Evolutionary conservation across 2,797 vertebrate species (phyloP).

Genomic region (Paedocypris micromegethes): DNA sequence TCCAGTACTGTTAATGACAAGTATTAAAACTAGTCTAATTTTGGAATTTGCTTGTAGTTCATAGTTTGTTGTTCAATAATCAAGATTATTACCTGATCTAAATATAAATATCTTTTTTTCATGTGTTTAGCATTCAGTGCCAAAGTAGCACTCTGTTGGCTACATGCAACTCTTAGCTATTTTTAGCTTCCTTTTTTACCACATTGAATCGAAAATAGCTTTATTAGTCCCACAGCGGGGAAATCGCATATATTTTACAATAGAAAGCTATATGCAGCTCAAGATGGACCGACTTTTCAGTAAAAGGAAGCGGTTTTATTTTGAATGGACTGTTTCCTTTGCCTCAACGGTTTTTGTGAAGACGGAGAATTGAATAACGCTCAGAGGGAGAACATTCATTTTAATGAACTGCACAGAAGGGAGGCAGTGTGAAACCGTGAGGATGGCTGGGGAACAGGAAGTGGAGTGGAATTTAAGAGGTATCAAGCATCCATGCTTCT

Average conservation of each 20-base stretch:
- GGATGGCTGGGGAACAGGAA: constrained; percentile 52
- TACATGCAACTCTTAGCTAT: too few species aligned
- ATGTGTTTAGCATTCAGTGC: too few species aligned
- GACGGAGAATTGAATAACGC: constrained; percentile 55
- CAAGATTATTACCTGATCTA: too few species aligned
- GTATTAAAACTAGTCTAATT: too few species aligned
- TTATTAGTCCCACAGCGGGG: not conserved
- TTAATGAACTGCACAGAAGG: constrained; percentile 48
- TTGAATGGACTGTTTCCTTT: constrained; percentile 49
- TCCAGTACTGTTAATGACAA: too few species aligned
- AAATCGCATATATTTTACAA: constrained; percentile 1
- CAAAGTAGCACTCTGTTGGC: too few species aligned
- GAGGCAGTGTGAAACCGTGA: constrained; percentile 32
- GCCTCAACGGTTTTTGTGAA: constrained; percentile 49
- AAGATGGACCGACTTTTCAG: constrained; percentile 44
- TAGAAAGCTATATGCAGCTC: constrained; percentile 32
- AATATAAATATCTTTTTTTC: too few species aligned
- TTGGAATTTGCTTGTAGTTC: too few species aligned
- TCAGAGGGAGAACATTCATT: constrained; percentile 54
- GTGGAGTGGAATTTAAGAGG: constrained; percentile 51
- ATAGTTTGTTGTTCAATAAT: too few species aligned
- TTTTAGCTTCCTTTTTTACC: too few species aligned
- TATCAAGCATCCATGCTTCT: constrained; percentile 48
- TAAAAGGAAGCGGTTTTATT: constrained; percentile 52
- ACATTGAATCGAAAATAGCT: not conserved